Evolutionary conservation across 2,113 vertebrate species (phyloP), one percentile per base, ranked within the genome.

Genomic region (Apodemus speciosus): DNA sequence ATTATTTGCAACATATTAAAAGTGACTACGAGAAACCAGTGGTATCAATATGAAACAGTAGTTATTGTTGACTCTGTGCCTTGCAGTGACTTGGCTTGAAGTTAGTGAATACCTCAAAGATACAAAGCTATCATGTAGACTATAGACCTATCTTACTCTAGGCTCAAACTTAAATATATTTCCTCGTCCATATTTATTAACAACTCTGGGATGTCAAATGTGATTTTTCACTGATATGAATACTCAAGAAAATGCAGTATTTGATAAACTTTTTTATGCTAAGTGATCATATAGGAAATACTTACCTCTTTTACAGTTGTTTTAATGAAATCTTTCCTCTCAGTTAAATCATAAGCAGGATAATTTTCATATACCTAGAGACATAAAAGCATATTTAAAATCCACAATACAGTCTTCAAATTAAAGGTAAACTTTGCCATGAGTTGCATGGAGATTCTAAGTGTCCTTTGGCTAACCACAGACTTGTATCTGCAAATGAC

Each of bases 271-370:
- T 56, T 86, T 60, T 0, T 27, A 53, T 69, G 10, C 13, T 66
- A 94, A 96, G 66, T 88, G 66, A 88, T 25, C 58, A 83, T 95
- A 91, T n/a, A 84, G 35, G 30, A 83, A 89, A 68, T 91, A 97
- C 98, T 99, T 98, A 99, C 99, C 97, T 99, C 98, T 98, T 99
- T 99, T 94, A 99, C 99, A 73, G 99, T 99, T 96, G 98, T 97
- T 98, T 99, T 99, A 98, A 99, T 99, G 98, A 98, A 99, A 75
- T 99, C 98, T 98, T 99, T 99, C 96, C 98, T 99, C 98, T 98
- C 97, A 95, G 97, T 98, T 97, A 99, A 98, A 96, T 99, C 99
- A 85, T 99, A 99, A 88, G 98, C 98, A 75, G 99, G 99, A 90
- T 99, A 99, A 6, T 97, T 98, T 97, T 99, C 99, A 97, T 99